Evolutionary conservation across 92 coral and sea anemone species (phyloP), one percentile per base, ranked within the genome.

Genomic region (Pocillopora meandrina): DNA sequence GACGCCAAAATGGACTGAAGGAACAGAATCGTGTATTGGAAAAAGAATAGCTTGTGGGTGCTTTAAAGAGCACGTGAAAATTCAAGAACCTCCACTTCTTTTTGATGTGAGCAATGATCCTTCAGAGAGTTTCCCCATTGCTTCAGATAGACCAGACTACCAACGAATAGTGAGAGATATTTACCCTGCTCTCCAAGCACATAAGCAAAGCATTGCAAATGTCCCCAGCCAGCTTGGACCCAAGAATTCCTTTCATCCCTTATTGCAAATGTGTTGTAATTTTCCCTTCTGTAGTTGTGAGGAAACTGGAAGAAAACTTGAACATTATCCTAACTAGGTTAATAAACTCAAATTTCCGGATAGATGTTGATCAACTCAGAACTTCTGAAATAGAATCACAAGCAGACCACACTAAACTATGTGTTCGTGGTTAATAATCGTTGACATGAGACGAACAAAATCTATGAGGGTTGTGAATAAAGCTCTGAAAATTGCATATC

Each of bases 101-200:
- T 94, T 71, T 83, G 92, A 94, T 63, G 74, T 94, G 23, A 94
- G 88, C 7, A 18, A 90, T 60, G 95, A 94, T 73, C 98, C 93
- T 2, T 77, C 88, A 72, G 98, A 94, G 75, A 60, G 78, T 74
- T 59, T 77, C 26, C 93, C 90, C 16, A 33, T 93, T 58, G 82
- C 76, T 52, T 74, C 92, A 8, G 62, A 61, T 35, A 36, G 33
- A 2, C 26, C 84, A 33, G 35, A 49, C 49, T 88, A 91, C 79
- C 71, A 87, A 34, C 57, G 67, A 2, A 75, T 93, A 9, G 72
- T 93, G n/a, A 34, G 65, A n/a, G 17, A 77, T 14, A 91, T 93
- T 12, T 70, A 77, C 47, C 64, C 47, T 33, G 95, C 98, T 61
- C 89, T 91, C 10, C 58, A 69, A 21, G 65, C 66, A 5, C 98